Percentiles rank a stretch among this genome's conserved stretches.
These are phyloP conservation scores for Oenanthe oenanthe DNA, from an alignment of 2,113 vertebrate species.

Conservation along the genomic window DNA sequence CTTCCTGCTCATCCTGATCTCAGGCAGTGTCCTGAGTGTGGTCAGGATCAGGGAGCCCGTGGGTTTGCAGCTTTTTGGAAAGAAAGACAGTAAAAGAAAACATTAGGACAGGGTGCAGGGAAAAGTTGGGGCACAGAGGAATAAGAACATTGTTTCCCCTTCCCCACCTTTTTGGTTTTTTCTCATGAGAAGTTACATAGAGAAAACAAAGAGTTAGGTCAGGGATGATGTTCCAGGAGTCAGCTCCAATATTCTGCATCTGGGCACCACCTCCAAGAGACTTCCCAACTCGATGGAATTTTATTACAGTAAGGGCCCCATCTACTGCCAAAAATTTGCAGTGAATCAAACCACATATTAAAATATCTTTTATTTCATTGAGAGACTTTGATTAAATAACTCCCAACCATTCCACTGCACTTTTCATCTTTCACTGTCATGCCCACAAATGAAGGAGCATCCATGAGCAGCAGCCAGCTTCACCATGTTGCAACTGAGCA, in stretches of 20 bases:
- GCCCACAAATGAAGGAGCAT: neutral
- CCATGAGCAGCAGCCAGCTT: neutral
- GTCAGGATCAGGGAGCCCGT: neutral
- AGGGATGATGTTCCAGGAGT: neutral
- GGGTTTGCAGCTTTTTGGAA: neutral
- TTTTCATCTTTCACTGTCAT: neutral
- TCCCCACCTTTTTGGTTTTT: accelerated
- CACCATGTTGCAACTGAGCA: neutral
- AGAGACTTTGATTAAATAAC: neutral
- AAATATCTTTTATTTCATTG: slow-evolving; percentile 10
- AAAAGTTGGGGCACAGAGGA: neutral
- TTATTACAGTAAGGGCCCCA: slow-evolving; percentile 64
- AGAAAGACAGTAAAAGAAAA: neutral
- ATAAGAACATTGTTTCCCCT: accelerated
- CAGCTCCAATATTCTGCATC: neutral
- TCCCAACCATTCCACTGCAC: neutral
- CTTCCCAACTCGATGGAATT: neutral
- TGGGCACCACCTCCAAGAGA: neutral
- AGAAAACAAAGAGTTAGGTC: neutral
- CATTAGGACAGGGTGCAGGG: neutral
- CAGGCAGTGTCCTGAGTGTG: accelerated
- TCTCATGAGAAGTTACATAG: neutral
- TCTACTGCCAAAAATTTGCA: slow-evolving; percentile 59
- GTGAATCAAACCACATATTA: slow-evolving; percentile 13
- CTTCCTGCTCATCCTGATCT: neutral